Percentiles rank a stretch among this genome's conserved stretches.
These are phyloP conservation scores for Heteromormyrus szaboi DNA, from an alignment of 2,797 vertebrate genomes.

Conservation along the genomic window DNA sequence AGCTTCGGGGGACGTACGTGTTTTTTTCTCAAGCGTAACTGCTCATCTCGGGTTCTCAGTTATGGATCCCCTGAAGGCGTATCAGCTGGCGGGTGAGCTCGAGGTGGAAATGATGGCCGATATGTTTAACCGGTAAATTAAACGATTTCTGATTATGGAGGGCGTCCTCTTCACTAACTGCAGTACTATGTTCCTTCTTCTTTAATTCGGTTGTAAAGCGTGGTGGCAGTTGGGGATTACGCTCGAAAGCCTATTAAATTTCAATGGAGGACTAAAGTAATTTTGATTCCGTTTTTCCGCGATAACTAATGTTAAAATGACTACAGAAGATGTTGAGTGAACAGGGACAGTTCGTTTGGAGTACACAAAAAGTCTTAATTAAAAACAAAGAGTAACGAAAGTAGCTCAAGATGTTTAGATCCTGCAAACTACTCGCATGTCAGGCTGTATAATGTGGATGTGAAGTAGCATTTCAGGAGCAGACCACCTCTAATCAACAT, in stretches of 20 bases:
- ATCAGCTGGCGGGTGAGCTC: constrained; percentile 84
- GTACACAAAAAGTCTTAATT: not conserved
- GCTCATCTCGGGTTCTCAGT: not conserved
- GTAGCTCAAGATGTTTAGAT: not conserved
- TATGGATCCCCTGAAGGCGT: constrained; percentile 40
- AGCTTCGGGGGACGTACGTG: constrained; percentile 42
- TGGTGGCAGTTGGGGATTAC: not conserved
- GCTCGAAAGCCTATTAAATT: not conserved
- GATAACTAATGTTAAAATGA: not conserved
- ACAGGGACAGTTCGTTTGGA: not conserved
- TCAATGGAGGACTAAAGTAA: not conserved
- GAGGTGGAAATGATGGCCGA: constrained; percentile 99
- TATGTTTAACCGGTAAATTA: constrained; percentile 89
- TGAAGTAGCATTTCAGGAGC: not conserved
- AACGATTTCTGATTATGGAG: too few relatives aligned
- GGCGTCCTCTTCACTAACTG: not conserved
- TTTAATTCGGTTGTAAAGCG: not conserved
- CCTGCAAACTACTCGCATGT: not conserved
- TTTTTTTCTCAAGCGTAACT: constrained; percentile 37
- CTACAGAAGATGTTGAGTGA: not conserved
- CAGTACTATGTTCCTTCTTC: not conserved
- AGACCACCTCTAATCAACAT: constrained; percentile 6
- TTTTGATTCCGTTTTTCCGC: not conserved
- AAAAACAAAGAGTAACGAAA: not conserved
- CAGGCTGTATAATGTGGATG: not conserved